Conservation (phyloP, 2,888 invertebrate species). For the Leptura quadrifasciata region DNA sequence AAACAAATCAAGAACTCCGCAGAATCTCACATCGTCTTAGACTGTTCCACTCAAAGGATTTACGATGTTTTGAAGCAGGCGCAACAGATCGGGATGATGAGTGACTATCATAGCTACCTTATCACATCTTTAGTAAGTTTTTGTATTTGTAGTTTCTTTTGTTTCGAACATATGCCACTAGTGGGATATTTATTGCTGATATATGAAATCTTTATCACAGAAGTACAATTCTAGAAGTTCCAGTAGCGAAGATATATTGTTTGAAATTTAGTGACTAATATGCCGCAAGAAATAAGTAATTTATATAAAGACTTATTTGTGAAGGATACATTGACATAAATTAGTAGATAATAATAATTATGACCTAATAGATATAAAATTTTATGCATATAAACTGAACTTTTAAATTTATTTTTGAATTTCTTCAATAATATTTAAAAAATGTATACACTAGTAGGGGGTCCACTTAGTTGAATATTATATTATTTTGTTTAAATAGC, state of each 20-base stretch:
- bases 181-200: background rate
- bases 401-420: too few species aligned
- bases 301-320: too few species aligned
- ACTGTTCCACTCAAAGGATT: constrained; percentile 91
- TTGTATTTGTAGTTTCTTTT: constrained; percentile 1
- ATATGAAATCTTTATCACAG: background rate
- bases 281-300: too few species aligned
- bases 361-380: too few species aligned
- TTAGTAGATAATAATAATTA: too few species aligned
- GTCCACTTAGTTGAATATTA: too few species aligned
- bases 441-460: too few species aligned
- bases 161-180: background rate
- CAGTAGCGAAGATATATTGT: background rate
- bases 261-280: background rate
- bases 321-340: too few species aligned
- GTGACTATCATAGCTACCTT: constrained; percentile 94
- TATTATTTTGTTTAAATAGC: too few species aligned
- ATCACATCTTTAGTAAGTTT: constrained; percentile 89
- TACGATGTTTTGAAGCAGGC: constrained; percentile 93
- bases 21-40: constrained; percentile 92
- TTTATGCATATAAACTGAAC: too few species aligned
- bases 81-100: constrained; percentile 98
- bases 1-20: constrained; percentile 95
- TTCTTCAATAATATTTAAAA: too few species aligned
- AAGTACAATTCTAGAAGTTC: background rate